Percentiles rank a stretch among this genome's conserved stretches.
Evolutionary conservation across 2,113 vertebrate species (phyloP).

Genomic region (Anguilla rostrata): DNA sequence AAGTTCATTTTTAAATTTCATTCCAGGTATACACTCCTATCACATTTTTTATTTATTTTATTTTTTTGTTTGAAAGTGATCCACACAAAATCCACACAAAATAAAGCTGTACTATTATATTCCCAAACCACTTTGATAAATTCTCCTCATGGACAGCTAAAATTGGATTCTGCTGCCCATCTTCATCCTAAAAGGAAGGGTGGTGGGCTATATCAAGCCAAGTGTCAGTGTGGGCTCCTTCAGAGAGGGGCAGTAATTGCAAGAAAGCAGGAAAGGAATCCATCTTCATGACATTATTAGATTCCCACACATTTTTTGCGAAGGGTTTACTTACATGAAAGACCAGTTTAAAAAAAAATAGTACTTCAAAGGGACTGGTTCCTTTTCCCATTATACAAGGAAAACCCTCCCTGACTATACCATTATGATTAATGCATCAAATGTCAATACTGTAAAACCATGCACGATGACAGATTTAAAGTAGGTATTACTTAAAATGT

Average conservation of each 20-base stretch:
- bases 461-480: too few species aligned
- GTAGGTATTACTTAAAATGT: too few species aligned
- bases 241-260: conserved; percentile 11
- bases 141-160: too few species aligned
- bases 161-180: too few species aligned
- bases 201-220: not conserved
- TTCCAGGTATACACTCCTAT: too few species aligned
- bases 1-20: too few species aligned
- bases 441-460: too few species aligned
- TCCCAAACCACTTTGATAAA: not conserved
- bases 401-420: not conserved
- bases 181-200: not conserved
- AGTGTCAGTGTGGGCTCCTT: not conserved
- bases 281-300: conserved; percentile 3
- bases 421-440: not conserved
- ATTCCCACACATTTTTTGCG: not conserved
- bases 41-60: too few species aligned
- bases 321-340: not conserved
- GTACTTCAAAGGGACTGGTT: not conserved
- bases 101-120: not conserved
- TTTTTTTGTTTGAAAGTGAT: too few species aligned
- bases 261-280: not conserved
- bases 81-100: not conserved
- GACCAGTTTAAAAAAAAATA: not conserved
- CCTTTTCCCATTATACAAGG: not conserved